Evolutionary conservation across 2,797 vertebrate species (phyloP).

Genomic region (Phaenicophaeus curvirostris): DNA sequence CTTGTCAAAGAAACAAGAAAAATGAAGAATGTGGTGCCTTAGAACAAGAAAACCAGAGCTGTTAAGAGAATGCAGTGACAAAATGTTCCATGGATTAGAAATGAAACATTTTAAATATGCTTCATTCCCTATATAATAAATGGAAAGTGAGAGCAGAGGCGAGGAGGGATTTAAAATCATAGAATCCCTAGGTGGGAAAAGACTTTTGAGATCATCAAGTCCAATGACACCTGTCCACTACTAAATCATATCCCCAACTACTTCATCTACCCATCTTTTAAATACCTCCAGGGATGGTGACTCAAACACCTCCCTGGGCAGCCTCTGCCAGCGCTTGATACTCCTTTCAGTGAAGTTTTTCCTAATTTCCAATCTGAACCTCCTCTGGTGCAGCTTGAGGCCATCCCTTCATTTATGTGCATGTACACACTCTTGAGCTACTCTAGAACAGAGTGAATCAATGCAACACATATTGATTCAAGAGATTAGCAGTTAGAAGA

Average conservation of each 20-base stretch:
- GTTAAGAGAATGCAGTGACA: neutral
- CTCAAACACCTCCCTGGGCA: no score
- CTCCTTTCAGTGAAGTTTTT: no score
- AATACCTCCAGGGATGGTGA: no score
- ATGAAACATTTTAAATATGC: neutral
- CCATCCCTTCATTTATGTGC: neutral
- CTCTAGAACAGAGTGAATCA: neutral
- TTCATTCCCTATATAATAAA: neutral
- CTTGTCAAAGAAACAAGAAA: neutral
- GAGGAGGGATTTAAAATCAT: neutral
- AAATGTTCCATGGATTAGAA: neutral
- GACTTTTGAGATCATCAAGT: no score
- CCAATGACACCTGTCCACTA: no score
- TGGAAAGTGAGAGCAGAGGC: neutral
- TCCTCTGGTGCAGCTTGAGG: no score
- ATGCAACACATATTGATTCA: neutral
- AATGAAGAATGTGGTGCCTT: neutral
- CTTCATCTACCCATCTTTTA: no score
- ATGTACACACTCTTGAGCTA: neutral
- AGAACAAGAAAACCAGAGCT: neutral
- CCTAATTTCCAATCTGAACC: no score
- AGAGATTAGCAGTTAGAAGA: constrained; percentile 11
- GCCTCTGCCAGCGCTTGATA: no score
- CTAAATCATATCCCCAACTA: no score
- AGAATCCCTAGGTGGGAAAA: no score